phyloP scores from a whole-genome alignment of 1,140 invertebrate genomes.

The Trichonephila inaurata region DNA sequence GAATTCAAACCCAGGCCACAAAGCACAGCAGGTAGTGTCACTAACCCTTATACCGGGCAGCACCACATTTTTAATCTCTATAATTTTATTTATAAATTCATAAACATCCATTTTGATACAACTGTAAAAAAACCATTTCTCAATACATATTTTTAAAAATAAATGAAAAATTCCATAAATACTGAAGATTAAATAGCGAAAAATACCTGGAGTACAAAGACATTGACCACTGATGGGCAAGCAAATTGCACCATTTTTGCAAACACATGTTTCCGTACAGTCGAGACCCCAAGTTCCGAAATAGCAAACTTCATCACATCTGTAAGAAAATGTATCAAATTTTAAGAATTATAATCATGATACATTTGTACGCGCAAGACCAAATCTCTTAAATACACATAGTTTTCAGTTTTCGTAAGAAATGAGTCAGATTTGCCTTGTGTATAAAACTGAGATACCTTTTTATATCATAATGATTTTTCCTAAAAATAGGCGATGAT shows the following conservation, averaged over 20 bases:
- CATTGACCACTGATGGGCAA: conserved; percentile 88
- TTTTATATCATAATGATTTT: background rate
- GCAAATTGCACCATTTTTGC: conserved; percentile 94
- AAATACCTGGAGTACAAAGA: conserved; percentile 85
- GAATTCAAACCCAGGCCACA: too few species aligned
- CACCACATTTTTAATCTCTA: too few species aligned
- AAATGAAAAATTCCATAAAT: background rate
- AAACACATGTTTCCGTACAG: conserved; percentile 90
- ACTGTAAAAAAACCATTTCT: too few species aligned
- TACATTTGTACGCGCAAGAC: background rate
- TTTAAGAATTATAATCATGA: background rate
- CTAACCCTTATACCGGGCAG: too few species aligned
- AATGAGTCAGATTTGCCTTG: background rate
- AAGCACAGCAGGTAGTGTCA: too few species aligned
- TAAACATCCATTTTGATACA: too few species aligned
- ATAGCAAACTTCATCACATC: conserved; percentile 39
- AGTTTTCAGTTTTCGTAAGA: background rate
- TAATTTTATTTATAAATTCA: too few species aligned
- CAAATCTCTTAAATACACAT: too few species aligned
- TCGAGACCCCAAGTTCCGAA: background rate
- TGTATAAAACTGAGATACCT: background rate
- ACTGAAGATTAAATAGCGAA: background rate
- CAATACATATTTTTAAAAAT: too few species aligned
- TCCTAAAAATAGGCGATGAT: background rate
- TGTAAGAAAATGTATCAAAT: background rate